Percentiles rank a stretch among this genome's conserved stretches.
Evolutionary conservation across 2,888 invertebrate genomes (phyloP).

Genomic region (Phengaris alcon): DNA sequence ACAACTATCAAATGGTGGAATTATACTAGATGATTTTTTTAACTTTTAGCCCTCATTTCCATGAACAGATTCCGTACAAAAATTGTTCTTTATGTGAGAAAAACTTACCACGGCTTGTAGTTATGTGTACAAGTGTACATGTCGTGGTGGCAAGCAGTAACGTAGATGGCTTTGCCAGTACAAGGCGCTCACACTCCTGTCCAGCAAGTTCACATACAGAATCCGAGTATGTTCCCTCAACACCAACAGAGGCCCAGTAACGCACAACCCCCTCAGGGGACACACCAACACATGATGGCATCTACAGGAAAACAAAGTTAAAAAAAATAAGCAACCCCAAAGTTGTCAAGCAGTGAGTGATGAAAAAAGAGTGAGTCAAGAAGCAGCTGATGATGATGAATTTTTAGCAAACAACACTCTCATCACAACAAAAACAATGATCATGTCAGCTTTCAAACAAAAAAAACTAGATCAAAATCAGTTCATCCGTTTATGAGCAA

Average conservation of each 20-base stretch:
- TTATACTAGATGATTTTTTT: too few relatives aligned
- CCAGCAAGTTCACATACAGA: constrained; percentile 91
- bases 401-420: too few relatives aligned
- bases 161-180: constrained; percentile 41
- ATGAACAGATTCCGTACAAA: too few relatives aligned
- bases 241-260: constrained; percentile 94
- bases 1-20: too few relatives aligned
- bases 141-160: constrained; percentile 94
- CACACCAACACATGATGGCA: constrained; percentile 93
- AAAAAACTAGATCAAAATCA: too few relatives aligned
- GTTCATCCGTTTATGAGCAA: too few relatives aligned
- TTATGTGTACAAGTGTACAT: constrained; percentile 81
- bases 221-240: constrained; percentile 92
- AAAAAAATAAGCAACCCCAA: too few relatives aligned
- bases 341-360: too few relatives aligned
- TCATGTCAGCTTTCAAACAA: too few relatives aligned
- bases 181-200: constrained; percentile 89
- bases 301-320: constrained; percentile 50
- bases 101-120: constrained; percentile 36
- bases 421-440: too few relatives aligned
- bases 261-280: constrained; percentile 95
- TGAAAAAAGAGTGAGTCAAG: too few relatives aligned
- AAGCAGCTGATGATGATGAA: too few relatives aligned
- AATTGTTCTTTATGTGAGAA: neutral
- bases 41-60: neutral